Evolutionary conservation across 1,140 invertebrate species (phyloP).

Genomic region (Drosophila pachea): DNA sequence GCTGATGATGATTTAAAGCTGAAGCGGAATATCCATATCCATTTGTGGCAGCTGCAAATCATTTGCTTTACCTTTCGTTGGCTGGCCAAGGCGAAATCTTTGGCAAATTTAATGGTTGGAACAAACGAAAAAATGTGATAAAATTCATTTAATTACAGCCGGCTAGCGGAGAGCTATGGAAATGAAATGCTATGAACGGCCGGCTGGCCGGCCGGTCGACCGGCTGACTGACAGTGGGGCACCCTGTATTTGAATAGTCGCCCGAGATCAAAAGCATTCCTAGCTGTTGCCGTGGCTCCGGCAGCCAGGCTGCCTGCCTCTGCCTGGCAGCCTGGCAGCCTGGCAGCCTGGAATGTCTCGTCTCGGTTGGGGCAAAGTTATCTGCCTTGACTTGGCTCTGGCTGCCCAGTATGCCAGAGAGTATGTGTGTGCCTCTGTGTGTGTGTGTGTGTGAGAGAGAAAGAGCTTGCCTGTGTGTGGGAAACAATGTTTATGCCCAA

Average conservation of each 20-base stretch:
- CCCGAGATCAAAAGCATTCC: conserved; percentile 71
- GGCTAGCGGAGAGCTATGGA: conserved; percentile 24
- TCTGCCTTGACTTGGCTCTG: conserved; percentile 33
- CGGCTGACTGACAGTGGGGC: conserved; percentile 20
- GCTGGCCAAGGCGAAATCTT: conserved; percentile 2
- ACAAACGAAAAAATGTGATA: conserved; percentile 33
- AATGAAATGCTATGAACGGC: conserved; percentile 17
- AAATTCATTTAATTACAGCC: conserved; percentile 45
- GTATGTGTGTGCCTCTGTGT: conserved; percentile 31
- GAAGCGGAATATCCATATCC: conserved; percentile 16
- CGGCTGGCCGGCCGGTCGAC: too few species aligned
- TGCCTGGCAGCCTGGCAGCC: conserved; percentile 34
- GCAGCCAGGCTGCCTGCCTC: conserved; percentile 26
- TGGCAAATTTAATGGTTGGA: conserved; percentile 35
- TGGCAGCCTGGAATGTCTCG: conserved; percentile 58
- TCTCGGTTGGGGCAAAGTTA: conserved; percentile 45
- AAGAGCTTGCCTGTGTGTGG: conserved; percentile 48
- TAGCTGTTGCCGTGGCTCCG: conserved; percentile 65
- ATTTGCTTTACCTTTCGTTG: conserved; percentile 15
- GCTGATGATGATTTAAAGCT: neutral
- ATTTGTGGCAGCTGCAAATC: conserved; percentile 13
- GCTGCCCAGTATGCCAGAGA: conserved; percentile 25
- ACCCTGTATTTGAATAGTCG: conserved; percentile 63
- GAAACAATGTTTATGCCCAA: conserved; percentile 72
- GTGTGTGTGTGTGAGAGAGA: conserved; percentile 10